Base-by-base conservation (phyloP, 2,113 vertebrate genomes). In the Psettodes erumei region DNA sequence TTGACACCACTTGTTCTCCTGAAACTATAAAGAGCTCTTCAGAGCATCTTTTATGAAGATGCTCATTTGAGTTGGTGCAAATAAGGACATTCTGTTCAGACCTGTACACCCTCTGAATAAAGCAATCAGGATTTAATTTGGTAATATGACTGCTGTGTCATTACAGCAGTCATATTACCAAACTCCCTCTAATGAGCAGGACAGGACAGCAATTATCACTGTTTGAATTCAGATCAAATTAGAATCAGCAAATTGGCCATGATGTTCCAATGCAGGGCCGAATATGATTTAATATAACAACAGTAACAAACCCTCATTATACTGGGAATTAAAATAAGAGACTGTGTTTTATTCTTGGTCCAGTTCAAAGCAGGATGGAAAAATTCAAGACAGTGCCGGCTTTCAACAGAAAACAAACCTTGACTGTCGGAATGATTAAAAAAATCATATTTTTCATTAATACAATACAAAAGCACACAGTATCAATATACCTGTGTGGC, bases 181-280 rank as follows among this genome's bases (percentile, higher is more conserved):
- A 79, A 82, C 61, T 76, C 76, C 8, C 62, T 8, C n/a, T 87
- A 86, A 84, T 77, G 83, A 87, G 70, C 71, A 4, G 80, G 80
- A 89, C 69, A 86, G 81, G 89, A 78, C 81, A 68, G 77, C 70
- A 81, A 87, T 87, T 84, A 86, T 67, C 62, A 73, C 60, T 27
- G 73, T 83, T 81, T 81, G 80, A 86, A 84, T 81, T 84, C 67
- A 74, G 67, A 87, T 90, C 51, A 58, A 78, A 87, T 84, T 78
- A 77, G 65, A 74, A 84, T 84, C 65, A 65, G 75, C 63, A 81
- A 83, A 87, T 82, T 90, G 81, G 67, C 56, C 33, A 8, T 60
- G 58, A 66, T 85, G 86, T 74, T 81, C 47, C 32, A 61, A 77
- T 71, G 67, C 75, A 23, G 50, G 61, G 48, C 15, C 10, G 11